Evolutionary conservation across 2,113 vertebrate genomes (phyloP), one percentile per base, ranked within the genome.

Genomic region (Planiliza haematocheilus): DNA sequence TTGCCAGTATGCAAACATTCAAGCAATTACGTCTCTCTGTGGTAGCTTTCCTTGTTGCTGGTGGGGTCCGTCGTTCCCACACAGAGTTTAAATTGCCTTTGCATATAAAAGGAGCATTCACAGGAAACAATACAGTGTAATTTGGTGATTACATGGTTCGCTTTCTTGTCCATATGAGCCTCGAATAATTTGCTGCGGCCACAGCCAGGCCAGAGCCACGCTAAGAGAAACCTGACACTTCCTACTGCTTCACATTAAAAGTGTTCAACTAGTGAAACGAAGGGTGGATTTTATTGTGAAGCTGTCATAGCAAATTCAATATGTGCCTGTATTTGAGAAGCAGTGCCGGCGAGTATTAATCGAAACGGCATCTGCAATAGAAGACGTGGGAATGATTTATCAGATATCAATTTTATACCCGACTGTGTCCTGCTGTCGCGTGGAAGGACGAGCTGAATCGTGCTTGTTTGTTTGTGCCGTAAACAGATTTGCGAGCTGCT

Each of bases 121-220:
- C 36, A 57, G 37, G 66, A 55, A 70, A 63, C 3, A 41, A 51
- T 16, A 13, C 4, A 21, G n/a, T 52, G 20, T 13, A 42, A 52
- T 16, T 37, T 11, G 42, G 20, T 11, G 34, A 38, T 38, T 9
- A 0, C 34, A 36, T 1, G 14, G 13, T 53, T 53, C 5, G 24
- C 24, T 2, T n/a, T 53, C 51, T 53, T 14, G 34, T 16, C 36
- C 14, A 55, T 30, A 30, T 37, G 9, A 55, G 9, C 52, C 30
- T 10, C 9, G 36, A 30, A 37, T 55, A 37, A 7, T 21, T 36
- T n/a, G 17, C 8, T 39, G 14, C 30, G 20, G 48, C 18, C 34
- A 36, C 21, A 17, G 24, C 24, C 24, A 3, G 24, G 24, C 24
- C 5, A 30, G 2, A 30, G 24, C 24, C 24, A 5, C 24, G n/a